Conservation (phyloP, 2,113 vertebrate genomes). For the Callocephalon fimbriatum region DNA sequence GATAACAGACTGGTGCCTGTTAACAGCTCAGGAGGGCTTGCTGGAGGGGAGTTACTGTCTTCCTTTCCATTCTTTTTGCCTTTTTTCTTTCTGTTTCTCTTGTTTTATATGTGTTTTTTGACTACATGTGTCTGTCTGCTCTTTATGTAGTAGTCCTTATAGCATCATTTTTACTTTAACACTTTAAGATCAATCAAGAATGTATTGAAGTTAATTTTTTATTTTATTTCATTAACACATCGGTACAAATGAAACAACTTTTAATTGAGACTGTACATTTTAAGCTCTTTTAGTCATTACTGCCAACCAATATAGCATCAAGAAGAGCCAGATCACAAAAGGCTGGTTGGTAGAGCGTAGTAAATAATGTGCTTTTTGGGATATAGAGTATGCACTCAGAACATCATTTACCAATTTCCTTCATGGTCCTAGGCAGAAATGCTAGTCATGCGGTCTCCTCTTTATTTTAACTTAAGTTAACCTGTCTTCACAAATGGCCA, state of each 20-base stretch:
- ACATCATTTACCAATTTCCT: not conserved
- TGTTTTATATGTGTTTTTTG: not conserved
- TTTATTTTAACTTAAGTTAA: not conserved
- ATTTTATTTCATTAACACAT: not conserved
- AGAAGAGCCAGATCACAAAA: not conserved
- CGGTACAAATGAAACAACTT: not conserved
- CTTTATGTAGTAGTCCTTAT: not conserved
- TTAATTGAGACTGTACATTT: not conserved
- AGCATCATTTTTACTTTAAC: not conserved
- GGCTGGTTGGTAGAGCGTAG: not conserved
- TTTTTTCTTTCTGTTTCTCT: not conserved
- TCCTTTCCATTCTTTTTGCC: not conserved
- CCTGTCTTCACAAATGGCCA: not conserved
- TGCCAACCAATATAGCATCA: not conserved
- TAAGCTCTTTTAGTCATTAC: not conserved
- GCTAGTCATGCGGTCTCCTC: not conserved
- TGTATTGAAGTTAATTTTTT: not conserved
- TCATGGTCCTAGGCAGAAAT: not conserved
- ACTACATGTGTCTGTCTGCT: not conserved
- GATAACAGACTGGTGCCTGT: not conserved
- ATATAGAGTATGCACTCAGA: not conserved
- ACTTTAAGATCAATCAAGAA: not conserved
- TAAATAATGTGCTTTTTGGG: not conserved
- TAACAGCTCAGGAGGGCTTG: not conserved
- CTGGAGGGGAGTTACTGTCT: not conserved